phyloP scores from a whole-genome alignment of 2,797 vertebrate species.

The Dromococcyx pavoninus region DNA sequence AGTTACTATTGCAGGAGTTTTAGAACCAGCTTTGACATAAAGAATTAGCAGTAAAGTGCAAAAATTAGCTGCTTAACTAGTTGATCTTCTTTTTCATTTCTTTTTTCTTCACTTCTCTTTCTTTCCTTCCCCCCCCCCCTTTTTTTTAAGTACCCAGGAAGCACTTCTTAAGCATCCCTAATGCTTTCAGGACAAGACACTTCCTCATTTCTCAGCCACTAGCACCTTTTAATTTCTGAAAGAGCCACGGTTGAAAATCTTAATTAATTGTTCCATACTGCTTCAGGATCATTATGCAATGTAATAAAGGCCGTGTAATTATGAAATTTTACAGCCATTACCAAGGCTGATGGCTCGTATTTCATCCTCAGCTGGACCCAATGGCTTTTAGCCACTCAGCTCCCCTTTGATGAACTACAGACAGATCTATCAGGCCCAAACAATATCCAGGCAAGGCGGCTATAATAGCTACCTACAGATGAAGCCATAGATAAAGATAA shows the following conservation, averaged over 20 bases:
- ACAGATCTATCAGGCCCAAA: slow-evolving; percentile 92
- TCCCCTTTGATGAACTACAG: slow-evolving; percentile 89
- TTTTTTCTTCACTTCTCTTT: background rate
- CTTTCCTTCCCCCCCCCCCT: background rate
- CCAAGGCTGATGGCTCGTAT: slow-evolving; percentile 99
- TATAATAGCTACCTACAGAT: slow-evolving; percentile 96
- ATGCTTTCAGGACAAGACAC: slow-evolving; percentile 91
- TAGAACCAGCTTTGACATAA: slow-evolving; percentile 29
- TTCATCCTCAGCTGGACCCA: slow-evolving; percentile 99
- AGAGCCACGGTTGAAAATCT: slow-evolving; percentile 99
- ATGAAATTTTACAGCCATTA: slow-evolving; percentile 99
- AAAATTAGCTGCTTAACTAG: slow-evolving; percentile 17
- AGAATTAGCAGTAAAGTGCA: slow-evolving; percentile 22
- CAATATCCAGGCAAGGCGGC: slow-evolving; percentile 91
- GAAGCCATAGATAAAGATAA: slow-evolving; percentile 96
- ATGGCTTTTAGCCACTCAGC: slow-evolving; percentile 89
- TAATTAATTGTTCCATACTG: slow-evolving; percentile 99
- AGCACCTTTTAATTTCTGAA: slow-evolving; percentile 96
- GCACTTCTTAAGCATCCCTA: slow-evolving; percentile 82
- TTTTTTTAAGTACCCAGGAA: slow-evolving; percentile 36
- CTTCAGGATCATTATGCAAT: slow-evolving; percentile 99
- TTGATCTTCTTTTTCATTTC: background rate
- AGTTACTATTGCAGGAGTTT: slow-evolving; percentile 9
- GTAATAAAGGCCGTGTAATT: slow-evolving; percentile 99
- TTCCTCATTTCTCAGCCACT: slow-evolving; percentile 90